Evolutionary conservation across 2,888 invertebrate genomes (phyloP), one percentile per base, ranked within the genome.

Genomic region (Sphaeridia pumilis): DNA sequence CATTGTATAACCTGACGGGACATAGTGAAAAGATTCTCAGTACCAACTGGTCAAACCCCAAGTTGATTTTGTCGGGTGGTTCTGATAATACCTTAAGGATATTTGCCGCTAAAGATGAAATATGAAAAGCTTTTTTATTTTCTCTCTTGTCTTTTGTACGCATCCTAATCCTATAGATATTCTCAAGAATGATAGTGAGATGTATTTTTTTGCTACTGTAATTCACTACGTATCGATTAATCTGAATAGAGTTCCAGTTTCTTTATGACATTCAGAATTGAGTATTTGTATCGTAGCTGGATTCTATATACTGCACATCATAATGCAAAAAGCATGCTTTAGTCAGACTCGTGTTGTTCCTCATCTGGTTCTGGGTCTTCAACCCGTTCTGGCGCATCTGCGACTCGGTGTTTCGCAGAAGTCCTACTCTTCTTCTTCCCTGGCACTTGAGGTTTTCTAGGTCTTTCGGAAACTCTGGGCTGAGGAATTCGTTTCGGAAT

Each of bases 11-110:
- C 69, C 74, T 98, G 65, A 79, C 82, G 49, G 95, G 95, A 0
- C 97, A 97, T 69, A 84, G 88, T 67, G 94, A 93, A 67, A 92
- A 89, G 71, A 85, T 92, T 4, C 74, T 98, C 47, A 84, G 87
- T 69, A 87, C 89, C 63, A 89, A 94, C 72, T 98, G 97, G 95
- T 83, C 89, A 1, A 83, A 87, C 71, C 82, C 85, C 0, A 76
- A 83, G 48, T 78, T 83, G 49, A 80, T 98, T 58, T 77, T 93
- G 55, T 94, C 93, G 55, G 97, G 95, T 28, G 87, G 90, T 12
- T 82, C 87, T 31, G 98, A 98, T 72, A 92, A 92, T 71, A 84
- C 87, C 41, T 78, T 98, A 48, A 83, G 94, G 71, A 81, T 90
- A 70, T 92, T 84, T 69, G 87, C 83, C 69, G 76, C 82, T 0